phyloP scores from a whole-genome alignment of 35 echinoderm and acorn worm species.

The Hemicentrotus pulcherrimus region DNA sequence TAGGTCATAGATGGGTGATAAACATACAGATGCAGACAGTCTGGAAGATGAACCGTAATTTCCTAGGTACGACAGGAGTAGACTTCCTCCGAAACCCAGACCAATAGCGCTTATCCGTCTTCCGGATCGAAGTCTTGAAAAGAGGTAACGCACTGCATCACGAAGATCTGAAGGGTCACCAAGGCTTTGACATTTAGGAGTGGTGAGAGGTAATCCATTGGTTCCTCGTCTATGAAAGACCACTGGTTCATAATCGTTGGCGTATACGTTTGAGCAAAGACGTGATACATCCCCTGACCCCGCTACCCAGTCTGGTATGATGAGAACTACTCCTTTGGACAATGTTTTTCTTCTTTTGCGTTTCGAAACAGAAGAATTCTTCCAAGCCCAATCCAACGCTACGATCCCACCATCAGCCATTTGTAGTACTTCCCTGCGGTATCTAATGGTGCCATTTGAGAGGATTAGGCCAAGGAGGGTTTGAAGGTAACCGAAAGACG shows the following conservation, averaged over 20 bases:
- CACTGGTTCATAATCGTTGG: slow-evolving; percentile 68
- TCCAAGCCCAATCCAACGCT: slow-evolving; percentile 72
- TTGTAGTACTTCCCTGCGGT: slow-evolving; percentile 65
- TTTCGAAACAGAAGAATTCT: not conserved
- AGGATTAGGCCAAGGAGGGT: slow-evolving; percentile 32
- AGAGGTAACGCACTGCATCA: slow-evolving; percentile 74
- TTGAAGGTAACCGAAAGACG: slow-evolving; percentile 51
- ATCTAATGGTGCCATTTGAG: slow-evolving; percentile 51
- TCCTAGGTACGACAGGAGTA: slow-evolving; percentile 81
- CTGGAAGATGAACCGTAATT: slow-evolving; percentile 88
- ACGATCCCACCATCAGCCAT: slow-evolving; percentile 78
- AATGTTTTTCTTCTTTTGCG: not conserved
- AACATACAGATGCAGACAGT: slow-evolving; percentile 74
- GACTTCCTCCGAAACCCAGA: slow-evolving; percentile 64
- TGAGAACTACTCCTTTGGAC: slow-evolving; percentile 57
- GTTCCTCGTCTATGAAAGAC: slow-evolving; percentile 82
- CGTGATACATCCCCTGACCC: slow-evolving; percentile 42
- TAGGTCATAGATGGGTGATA: slow-evolving; percentile 83
- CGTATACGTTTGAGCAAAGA: slow-evolving; percentile 54
- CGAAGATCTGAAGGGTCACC: slow-evolving; percentile 82
- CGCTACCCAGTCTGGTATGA: slow-evolving; percentile 67
- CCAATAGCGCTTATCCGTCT: slow-evolving; percentile 67
- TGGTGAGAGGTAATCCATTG: slow-evolving; percentile 61
- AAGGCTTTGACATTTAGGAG: slow-evolving; percentile 82
- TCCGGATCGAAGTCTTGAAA: slow-evolving; percentile 45